Evolutionary conservation across 2,888 invertebrate genomes (phyloP), one percentile per base, ranked within the genome.

Genomic region (Drosophila greeni): DNA sequence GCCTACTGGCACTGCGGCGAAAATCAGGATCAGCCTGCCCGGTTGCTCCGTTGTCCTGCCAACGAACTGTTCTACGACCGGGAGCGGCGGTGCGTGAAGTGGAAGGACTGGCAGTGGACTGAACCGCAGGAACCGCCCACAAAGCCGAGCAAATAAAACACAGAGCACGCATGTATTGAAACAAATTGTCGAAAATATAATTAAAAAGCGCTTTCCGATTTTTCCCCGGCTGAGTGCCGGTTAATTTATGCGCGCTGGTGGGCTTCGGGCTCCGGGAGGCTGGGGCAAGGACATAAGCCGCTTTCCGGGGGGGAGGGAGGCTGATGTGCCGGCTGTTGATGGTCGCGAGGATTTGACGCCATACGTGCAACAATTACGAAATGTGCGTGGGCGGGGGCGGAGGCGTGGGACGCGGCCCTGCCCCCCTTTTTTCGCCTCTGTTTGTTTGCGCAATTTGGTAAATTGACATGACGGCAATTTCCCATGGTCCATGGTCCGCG

Each of bases 401-500:
- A n/a, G 34, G 29, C 26, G 45, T 1, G 24, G 5, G 11, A 3
- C 7, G 12, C 4, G 42, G 7, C 20, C 43, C 29, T 8, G 7
- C 29, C 51, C 59, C 37, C 59, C 37, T 18, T 33, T 12, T 24
- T 37, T 45, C 18, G 53, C 51, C 31, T 20, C 29, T 43, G 60
- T 72, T 74, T 82, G 76, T 84, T 74, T 72, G 65, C 56, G 59
- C 72, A 81, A 81, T 82, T 76, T 74, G 69, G 65, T 67, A 72
- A 77, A 73, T 83, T 77, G 77, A 64, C 62, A 64, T 60, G 54
- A 31, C 59, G 40, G 52, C 43, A 37, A 67, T 60, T 60, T 42
- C 47, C 61, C 64, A 64, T 64, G 62, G 66, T 11, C 23, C 37
- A 37, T 20, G 59, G 16, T 20, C 33, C 48, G 47, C 60, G 34